Conservation (phyloP, 2,113 vertebrate genomes). For the Megaleporinus macrocephalus region DNA sequence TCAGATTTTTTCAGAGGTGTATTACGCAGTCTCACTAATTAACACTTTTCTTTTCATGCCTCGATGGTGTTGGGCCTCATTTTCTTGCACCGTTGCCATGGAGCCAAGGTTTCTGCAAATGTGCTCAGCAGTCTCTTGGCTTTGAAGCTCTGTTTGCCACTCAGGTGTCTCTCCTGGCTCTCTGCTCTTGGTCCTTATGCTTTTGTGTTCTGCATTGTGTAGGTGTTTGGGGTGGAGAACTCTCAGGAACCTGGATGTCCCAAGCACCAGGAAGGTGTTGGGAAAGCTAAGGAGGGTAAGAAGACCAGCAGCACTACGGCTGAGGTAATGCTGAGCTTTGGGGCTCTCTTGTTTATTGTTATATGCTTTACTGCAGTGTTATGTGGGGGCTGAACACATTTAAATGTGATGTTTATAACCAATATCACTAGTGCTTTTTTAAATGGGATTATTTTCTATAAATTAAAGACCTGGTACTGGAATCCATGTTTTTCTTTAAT, state of each 20-base stretch:
- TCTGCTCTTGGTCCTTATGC: background rate
- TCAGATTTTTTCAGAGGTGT: background rate
- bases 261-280: slow-evolving; percentile 73
- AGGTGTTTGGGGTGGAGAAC: slow-evolving; percentile 95
- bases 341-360: background rate
- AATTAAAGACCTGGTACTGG: too few relatives aligned
- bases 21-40: background rate
- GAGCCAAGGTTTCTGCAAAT: slow-evolving; percentile 17
- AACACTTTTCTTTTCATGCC: background rate
- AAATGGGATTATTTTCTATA: too few relatives aligned
- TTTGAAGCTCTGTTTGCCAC: slow-evolving; percentile 17
- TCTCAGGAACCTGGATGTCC: slow-evolving; percentile 82
- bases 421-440: too few relatives aligned
- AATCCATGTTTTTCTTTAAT: too few relatives aligned
- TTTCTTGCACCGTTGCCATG: slow-evolving; percentile 24
- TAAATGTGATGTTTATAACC: too few relatives aligned
- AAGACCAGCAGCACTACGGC: slow-evolving; percentile 45
- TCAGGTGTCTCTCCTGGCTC: slow-evolving; percentile 12
- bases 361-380: background rate
- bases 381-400: too few relatives aligned
- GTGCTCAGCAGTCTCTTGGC: background rate
- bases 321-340: slow-evolving; percentile 43
- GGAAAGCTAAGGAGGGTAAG: slow-evolving; percentile 56
- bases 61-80: background rate
- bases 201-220: slow-evolving; percentile 46